Base-by-base conservation (phyloP, 2,797 vertebrate genomes). In the Mionectes olivaceus region DNA sequence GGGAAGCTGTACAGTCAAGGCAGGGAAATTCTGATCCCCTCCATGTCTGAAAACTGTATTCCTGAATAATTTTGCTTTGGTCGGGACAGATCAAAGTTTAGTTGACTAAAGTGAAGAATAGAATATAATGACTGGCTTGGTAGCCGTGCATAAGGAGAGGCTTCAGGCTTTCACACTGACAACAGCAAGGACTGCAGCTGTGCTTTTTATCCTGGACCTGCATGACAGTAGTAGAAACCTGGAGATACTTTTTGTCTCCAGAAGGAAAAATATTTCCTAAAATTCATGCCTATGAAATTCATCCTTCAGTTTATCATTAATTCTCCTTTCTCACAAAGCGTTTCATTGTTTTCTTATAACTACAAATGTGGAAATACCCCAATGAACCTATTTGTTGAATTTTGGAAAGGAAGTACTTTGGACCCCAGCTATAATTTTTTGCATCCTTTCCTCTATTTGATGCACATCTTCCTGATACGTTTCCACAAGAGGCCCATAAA, bases 391-490 rank as follows among this genome's bases (percentile, higher is more conserved):
- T 14, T 12, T 4, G 2, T 12, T 7, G 27, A 86, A 90, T 19
- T 46, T 61, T 55, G n/a, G 14, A 69, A 55, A 69, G 13, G 3
- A 24, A 69, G 13, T 25, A 28, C 33, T 91, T 44, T 2, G 57
- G 49, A 32, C n/a, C 30, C 83, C 27, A 70, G 52, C 41, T 86
- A n/a, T 3, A 2, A 25, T 44, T 90, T 90, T 43, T 87, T 4
- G 46, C 37, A 60, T 49, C 50, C 16, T 64, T 91, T 53, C 18
- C 27, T 57, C 30, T 67, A 50, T 35, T 83, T 44, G 69, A 46
- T 8, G 11, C 9, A 37, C 27, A 57, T 3, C 3, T 39, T 57
- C 25, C 30, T 17, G 8, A 41, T 41, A 35, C 0, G 0, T 8
- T 25, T 68, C 57, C 18, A 0, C 49, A 61, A n/a, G 9, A 71